phyloP scores from a whole-genome alignment of 2,888 invertebrate species.

The Dolomedes plantarius region DNA sequence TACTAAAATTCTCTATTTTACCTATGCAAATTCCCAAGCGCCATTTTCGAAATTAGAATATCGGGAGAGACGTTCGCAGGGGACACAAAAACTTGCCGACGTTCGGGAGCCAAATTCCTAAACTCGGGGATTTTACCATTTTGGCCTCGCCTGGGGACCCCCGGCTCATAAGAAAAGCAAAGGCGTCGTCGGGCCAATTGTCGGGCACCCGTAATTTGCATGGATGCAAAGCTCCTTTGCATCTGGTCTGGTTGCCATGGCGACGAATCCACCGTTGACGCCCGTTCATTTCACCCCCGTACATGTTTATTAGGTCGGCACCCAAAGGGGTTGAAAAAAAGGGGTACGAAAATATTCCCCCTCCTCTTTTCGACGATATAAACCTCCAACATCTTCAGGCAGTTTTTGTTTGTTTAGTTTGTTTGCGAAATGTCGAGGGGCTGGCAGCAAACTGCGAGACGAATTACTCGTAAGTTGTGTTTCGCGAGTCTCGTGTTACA shows the following conservation, averaged over 20 bases:
- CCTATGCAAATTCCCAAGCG: constrained; percentile 7
- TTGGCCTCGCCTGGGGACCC: constrained; percentile 27
- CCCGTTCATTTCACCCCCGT: constrained; percentile 61
- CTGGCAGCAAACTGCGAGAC: no score
- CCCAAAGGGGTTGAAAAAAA: constrained; percentile 33
- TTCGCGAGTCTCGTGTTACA: no score
- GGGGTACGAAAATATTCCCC: neutral
- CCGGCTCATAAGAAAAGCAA: constrained; percentile 32
- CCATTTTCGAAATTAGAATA: constrained; percentile 12
- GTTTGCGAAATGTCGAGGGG: no score
- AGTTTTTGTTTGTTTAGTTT: no score
- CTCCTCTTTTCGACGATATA: neutral
- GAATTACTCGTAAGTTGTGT: no score
- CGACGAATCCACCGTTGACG: constrained; percentile 46
- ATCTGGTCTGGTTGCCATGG: constrained; percentile 60
- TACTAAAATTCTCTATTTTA: neutral
- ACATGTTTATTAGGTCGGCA: constrained; percentile 69
- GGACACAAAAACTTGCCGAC: neutral
- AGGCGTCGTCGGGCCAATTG: constrained; percentile 53
- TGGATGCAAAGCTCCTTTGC: constrained; percentile 69
- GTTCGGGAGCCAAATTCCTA: constrained; percentile 25
- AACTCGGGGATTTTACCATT: constrained; percentile 45
- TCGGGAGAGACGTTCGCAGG: neutral
- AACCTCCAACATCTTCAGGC: no score
- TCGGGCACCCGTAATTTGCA: constrained; percentile 66